Evolutionary conservation across 2,888 invertebrate genomes (phyloP).

Genomic region (Chesias legatella): DNA sequence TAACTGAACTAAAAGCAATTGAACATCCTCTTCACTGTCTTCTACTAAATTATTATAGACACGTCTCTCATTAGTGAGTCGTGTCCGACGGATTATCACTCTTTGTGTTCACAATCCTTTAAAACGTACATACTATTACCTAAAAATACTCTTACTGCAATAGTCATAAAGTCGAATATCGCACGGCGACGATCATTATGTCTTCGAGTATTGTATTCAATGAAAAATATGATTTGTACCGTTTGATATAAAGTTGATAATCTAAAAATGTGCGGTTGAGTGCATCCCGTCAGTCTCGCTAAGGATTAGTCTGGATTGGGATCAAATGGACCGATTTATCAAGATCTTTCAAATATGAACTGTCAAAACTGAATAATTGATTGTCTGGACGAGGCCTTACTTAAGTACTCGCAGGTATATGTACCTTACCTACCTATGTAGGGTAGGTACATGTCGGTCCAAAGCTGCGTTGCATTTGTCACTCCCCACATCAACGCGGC

Average conservation of each 20-base stretch:
- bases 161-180: neutral
- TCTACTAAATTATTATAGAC: constrained; percentile 19
- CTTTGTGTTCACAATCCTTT: constrained; percentile 16
- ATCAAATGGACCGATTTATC: constrained; percentile 29
- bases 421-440: no score
- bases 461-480: no score
- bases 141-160: no score
- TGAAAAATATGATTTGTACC: no score
- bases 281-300: constrained; percentile 21
- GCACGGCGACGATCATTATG: no score
- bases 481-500: no score
- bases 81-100: constrained; percentile 23
- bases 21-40: no score
- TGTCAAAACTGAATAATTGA: constrained; percentile 32
- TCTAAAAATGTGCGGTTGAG: neutral
- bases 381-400: constrained; percentile 26
- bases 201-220: no score
- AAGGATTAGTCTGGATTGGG: constrained; percentile 24
- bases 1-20: no score
- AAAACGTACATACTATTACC: no score
- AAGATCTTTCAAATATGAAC: constrained; percentile 25
- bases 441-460: no score
- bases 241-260: neutral
- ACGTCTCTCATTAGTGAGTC: constrained; percentile 21
- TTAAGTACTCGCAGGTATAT: constrained; percentile 1